Evolutionary conservation across 1,140 invertebrate genomes (phyloP).

Genomic region (Aphidius gifuensis): DNA sequence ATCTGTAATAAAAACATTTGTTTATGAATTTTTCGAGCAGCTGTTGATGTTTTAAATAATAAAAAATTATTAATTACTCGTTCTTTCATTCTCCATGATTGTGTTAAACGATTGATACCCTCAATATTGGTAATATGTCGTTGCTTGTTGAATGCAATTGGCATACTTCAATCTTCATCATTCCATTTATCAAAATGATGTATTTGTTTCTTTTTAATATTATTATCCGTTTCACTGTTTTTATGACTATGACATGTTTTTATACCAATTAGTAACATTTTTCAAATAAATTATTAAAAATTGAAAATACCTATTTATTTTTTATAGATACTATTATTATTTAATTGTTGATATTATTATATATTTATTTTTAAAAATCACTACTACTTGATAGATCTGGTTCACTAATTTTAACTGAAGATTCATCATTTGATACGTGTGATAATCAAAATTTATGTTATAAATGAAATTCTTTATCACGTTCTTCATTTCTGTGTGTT

Average conservation of each 20-base stretch:
- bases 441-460: too few species aligned
- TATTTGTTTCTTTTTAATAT: background rate
- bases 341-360: too few species aligned
- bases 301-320: too few species aligned
- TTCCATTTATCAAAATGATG: conserved; percentile 16
- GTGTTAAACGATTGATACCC: conserved; percentile 68
- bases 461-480: too few species aligned
- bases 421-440: too few species aligned
- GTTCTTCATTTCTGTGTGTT: too few species aligned
- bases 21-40: background rate
- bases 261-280: conserved; percentile 8
- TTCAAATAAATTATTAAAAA: too few species aligned
- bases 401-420: too few species aligned
- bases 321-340: too few species aligned
- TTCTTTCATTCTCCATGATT: conserved; percentile 89
- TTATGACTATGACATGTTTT: background rate
- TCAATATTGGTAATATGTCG: conserved; percentile 76
- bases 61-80: conserved; percentile 60
- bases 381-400: too few species aligned
- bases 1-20: conserved; percentile 62
- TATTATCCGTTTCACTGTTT: conserved; percentile 6
- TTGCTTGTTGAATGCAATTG: conserved; percentile 65
- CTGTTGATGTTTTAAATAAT: background rate
- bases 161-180: conserved; percentile 61
- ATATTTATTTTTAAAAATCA: too few species aligned